Conservation (phyloP, 2,797 vertebrate genomes). For the Rhodeus uyekii region DNA sequence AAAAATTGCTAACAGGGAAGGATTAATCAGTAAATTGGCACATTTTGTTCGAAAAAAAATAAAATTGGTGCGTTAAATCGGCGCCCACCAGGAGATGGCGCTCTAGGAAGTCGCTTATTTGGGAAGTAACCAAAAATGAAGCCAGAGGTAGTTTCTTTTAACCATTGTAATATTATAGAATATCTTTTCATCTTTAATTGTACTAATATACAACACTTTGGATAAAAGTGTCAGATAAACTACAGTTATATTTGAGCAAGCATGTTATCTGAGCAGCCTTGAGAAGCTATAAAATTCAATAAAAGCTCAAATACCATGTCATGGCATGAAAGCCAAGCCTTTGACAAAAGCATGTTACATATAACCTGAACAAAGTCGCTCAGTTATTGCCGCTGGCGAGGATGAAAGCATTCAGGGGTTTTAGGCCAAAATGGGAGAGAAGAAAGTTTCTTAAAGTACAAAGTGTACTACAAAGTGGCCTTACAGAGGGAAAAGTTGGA, state of each 20-base stretch:
- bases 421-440: not conserved
- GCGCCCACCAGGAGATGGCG: not conserved
- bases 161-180: not conserved
- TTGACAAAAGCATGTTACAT: slow-evolving; percentile 4
- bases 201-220: not conserved
- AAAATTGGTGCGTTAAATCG: not conserved
- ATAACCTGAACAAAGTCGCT: slow-evolving; percentile 12
- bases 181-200: not conserved
- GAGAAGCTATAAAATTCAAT: not conserved
- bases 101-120: not conserved
- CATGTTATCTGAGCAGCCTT: not conserved
- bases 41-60: not conserved
- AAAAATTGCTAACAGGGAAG: too few relatives aligned
- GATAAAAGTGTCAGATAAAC: not conserved
- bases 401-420: not conserved
- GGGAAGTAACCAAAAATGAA: not conserved
- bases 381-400: not conserved
- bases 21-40: not conserved
- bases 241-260: not conserved
- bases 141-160: not conserved
- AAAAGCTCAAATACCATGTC: not conserved
- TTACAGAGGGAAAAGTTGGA: slow-evolving; percentile 35
- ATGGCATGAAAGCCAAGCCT: not conserved
- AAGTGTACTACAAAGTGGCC: slow-evolving; percentile 24
- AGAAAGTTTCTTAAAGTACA: slow-evolving; percentile 33